Evolutionary conservation across 2,888 invertebrate genomes (phyloP), one percentile per base, ranked within the genome.

Genomic region (Apamea crenata): DNA sequence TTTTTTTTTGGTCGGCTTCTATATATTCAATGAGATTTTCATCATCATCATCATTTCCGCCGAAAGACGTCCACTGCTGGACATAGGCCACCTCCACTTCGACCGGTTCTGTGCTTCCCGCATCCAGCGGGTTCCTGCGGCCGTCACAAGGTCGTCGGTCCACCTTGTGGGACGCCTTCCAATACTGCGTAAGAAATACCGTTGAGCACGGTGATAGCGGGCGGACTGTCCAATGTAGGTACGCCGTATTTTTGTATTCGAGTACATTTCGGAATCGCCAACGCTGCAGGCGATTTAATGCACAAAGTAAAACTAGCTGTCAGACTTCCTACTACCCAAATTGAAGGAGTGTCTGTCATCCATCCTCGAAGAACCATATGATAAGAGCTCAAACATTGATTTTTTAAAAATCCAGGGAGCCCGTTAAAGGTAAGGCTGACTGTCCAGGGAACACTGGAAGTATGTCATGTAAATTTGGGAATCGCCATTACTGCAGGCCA

Each of bases 351-450:
- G 2, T 12, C 56, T 59, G 56, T 4, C 56, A n/a, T n/a, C 65
- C 21, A 36, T 25, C 14, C 21, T 65, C 12, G 25, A 65, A 65
- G 12, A 32, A 18, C 18, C 25, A 56, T 56, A n/a, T 56, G 25
- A n/a, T n/a, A 56, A 56, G 25, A 56, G 56, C 12, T n/a, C n/a
- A 59, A 25, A 4, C n/a, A 10, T 10, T n/a, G 7, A 16, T 61
- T 16, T 16, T 44, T 1, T n/a, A 29, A 66, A 67, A 16, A 18
- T 67, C 44, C n/a, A 18, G 1, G 44, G 3, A 25, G 8, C 4
- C 0, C 25, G 2, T n/a, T n/a, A 8, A 61, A 10, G n/a, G 0
- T 29, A 1, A 18, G 18, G 1, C 4, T 25, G 7, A 4, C 32
- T 4, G 1, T n/a, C 7, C 7, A n/a, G 7, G 12, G 10, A 14